Base-by-base conservation (phyloP, 2,113 vertebrate genomes). In the Hydrolagus affinis region DNA sequence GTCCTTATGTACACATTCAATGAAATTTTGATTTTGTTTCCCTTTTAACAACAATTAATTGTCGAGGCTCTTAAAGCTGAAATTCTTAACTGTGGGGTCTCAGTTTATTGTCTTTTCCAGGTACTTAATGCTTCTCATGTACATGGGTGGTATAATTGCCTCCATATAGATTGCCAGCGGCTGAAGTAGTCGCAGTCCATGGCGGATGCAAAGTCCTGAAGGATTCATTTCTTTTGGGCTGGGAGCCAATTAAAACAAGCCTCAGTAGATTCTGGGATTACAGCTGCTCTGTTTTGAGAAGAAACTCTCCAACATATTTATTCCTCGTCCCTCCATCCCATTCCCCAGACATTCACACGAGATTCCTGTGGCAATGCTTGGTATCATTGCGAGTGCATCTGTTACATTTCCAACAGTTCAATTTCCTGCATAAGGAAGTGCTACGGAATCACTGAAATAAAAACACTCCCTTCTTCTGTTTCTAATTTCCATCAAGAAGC, bases 191-290 rank as follows among this genome's bases (percentile, higher is more conserved):
- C 28, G 25, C 28, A 7, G 8, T 60, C 59, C 74, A 59, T 32
- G 56, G 21, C 28, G 75, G 23, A 6, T 77, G 30, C 56, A 77
- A 28, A 75, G 32, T 30, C 30, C 30, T 74, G 72, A 75, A 56
- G 56, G 73, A 75, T 75, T 75, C 17, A 75, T 75, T 44, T 32
- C 17, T 56, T 83, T 83, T 66, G 66, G 78, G 14, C 78, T 66
- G 19, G 28, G 8, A 32, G 60, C 78, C 78, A 83, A 44, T 66
- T 66, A 32, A 66, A 83, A 83, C 21, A 44, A 62, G 59, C 23
- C 12, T 14, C 77, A 62, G 75, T 60, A 23, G 25, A 62, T 15
- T 21, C 17, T 59, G 66, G 21, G 78, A 66, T 83, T 83, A 11
- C 62, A 68, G 78, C 62, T 64, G 17, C 19, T 6, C 78, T 32